These are phyloP conservation scores for Mythimna vitellina DNA, from an alignment of 2,888 invertebrate genomes.

Conservation along the genomic window DNA sequence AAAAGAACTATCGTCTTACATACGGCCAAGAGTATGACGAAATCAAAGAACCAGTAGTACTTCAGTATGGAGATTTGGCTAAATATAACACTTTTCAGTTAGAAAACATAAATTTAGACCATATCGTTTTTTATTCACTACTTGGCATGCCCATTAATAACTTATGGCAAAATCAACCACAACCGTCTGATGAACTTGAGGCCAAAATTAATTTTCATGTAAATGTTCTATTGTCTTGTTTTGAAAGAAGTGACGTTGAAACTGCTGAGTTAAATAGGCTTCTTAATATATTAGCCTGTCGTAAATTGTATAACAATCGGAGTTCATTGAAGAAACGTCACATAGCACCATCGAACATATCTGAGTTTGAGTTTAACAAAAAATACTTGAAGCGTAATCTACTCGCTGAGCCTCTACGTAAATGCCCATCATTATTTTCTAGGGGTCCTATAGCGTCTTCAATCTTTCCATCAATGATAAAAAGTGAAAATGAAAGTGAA, in stretches of 20 bases:
- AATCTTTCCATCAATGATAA: slow-evolving; percentile 76
- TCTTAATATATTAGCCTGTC: slow-evolving; percentile 82
- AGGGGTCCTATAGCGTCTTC: slow-evolving; percentile 65
- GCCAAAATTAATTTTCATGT: slow-evolving; percentile 85
- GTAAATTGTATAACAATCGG: slow-evolving; percentile 84
- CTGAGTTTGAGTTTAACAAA: slow-evolving; percentile 85
- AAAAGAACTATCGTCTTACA: slow-evolving; percentile 79
- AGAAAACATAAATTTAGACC: slow-evolving; percentile 80
- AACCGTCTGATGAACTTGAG: slow-evolving; percentile 74
- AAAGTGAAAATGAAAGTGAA: slow-evolving; percentile 70
- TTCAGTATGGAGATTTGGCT: slow-evolving; percentile 80
- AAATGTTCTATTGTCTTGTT: slow-evolving; percentile 82
- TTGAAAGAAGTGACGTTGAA: slow-evolving; percentile 82
- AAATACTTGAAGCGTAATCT: slow-evolving; percentile 82
- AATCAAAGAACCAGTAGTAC: slow-evolving; percentile 79
- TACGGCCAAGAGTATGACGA: slow-evolving; percentile 83
- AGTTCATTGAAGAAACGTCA: slow-evolving; percentile 81
- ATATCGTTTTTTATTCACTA: slow-evolving; percentile 76
- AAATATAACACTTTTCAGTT: slow-evolving; percentile 83
- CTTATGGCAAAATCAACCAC: slow-evolving; percentile 75
- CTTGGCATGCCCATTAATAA: slow-evolving; percentile 80
- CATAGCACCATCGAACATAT: slow-evolving; percentile 71
- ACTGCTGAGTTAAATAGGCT: slow-evolving; percentile 81
- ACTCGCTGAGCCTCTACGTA: slow-evolving; percentile 80
- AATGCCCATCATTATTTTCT: slow-evolving; percentile 65